These are phyloP conservation scores for Tetropium fuscum DNA, from an alignment of 2,888 invertebrate species.

Conservation along the genomic window DNA sequence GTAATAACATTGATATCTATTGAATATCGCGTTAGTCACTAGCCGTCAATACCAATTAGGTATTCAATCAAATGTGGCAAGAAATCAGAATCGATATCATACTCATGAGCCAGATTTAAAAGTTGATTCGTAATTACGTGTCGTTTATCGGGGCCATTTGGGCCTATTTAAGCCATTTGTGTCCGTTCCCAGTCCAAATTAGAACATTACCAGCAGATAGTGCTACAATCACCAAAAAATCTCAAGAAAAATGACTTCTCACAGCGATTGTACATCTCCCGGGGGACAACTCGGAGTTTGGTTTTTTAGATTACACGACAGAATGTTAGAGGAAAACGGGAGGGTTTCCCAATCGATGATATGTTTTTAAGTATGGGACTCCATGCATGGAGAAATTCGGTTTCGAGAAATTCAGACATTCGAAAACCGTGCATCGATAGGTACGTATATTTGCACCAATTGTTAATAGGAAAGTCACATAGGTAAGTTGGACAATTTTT, in stretches of 20 bases:
- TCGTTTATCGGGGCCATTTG: conserved; percentile 40
- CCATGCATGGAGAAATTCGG: too few species aligned
- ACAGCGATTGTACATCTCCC: conserved; percentile 40
- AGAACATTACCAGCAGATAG: conserved; percentile 52
- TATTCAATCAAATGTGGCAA: too few species aligned
- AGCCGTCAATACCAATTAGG: too few species aligned
- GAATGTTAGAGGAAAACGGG: conserved; percentile 23
- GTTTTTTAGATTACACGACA: conserved; percentile 40
- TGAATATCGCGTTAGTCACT: too few species aligned
- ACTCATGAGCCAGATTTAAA: too few species aligned
- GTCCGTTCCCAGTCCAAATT: conserved; percentile 40
- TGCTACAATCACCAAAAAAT: conserved; percentile 50
- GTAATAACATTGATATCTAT: too few species aligned
- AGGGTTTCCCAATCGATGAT: conserved; percentile 31
- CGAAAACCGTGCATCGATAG: too few species aligned
- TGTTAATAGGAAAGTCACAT: too few species aligned
- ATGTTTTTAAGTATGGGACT: conserved; percentile 33
- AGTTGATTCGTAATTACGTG: conserved; percentile 38
- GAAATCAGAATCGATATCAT: too few species aligned
- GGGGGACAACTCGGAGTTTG: conserved; percentile 25
- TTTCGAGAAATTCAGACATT: too few species aligned
- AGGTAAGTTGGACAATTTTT: too few species aligned
- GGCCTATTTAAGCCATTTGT: conserved; percentile 34
- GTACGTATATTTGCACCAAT: too few species aligned
- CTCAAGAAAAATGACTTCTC: conserved; percentile 47